Base-by-base conservation (phyloP, 2,888 invertebrate genomes). In the Rhagophthalmus giganteus region DNA sequence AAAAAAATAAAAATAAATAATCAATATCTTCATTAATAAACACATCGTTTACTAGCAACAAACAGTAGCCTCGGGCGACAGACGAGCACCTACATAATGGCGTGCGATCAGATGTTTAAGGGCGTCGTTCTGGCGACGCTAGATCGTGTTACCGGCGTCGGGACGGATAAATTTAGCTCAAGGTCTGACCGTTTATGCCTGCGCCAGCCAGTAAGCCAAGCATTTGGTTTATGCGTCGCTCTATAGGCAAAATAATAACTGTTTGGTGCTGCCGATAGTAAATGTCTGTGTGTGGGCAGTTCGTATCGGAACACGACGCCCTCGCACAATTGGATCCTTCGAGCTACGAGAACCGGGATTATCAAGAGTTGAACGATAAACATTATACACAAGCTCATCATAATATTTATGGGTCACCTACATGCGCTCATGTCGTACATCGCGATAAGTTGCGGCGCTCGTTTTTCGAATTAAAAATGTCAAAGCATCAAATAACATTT, bases 121-220 rank as follows among this genome's bases (percentile, higher is more conserved):
- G 57, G 47, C 57, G 54, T 55, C 49, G 53, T 45, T 45, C 51
- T 54, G 57, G 51, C 59, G 57, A 42, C 48, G 51, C 38, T 55
- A 47, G 55, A 52, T 59, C 60, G 53, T 55, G 57, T 59, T 58
- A 60, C 61, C 49, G 53, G 54, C 61, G 61, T 61, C 61, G 61
- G 55, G 59, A 51, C 61, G 55, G 54, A 54, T 57, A 61, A 60
- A 63, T 59, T 62, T 61, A 62, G 60, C 58, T 60, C 63, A 62
- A 63, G 63, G 62, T 59, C 48, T 40, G 42, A 44, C 47, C 54
- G 54, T 26, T 52, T 51, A 45, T 38, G 28, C 44, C 39, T 42
- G 39, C 33, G 10, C 25, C 31, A 41, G 16, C 15, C 16, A 47
- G 38, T 27, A 26, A 32, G 32, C 31, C 14, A 32, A 39, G n/a